Evolutionary conservation across 2,888 invertebrate genomes (phyloP).

Genomic region (Dilophus febrilis): DNA sequence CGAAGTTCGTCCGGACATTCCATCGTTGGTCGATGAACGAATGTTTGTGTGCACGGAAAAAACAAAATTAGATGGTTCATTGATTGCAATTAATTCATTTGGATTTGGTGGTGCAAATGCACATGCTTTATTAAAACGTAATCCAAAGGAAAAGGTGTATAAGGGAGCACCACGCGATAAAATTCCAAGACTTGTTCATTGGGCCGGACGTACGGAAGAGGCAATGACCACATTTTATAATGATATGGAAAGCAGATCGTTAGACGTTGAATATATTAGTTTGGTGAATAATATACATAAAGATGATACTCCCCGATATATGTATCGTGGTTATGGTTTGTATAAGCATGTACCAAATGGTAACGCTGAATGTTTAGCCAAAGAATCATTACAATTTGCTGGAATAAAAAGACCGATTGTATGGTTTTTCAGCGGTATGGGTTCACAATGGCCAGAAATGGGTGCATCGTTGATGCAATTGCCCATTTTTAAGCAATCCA

Average conservation of each 20-base stretch:
- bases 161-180: slow-evolving; percentile 38
- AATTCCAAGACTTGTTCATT: slow-evolving; percentile 47
- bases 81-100: slow-evolving; percentile 67
- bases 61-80: slow-evolving; percentile 47
- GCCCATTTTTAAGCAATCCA: slow-evolving; percentile 48
- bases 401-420: not conserved
- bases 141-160: slow-evolving; percentile 41
- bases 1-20: slow-evolving; percentile 37
- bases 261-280: slow-evolving; percentile 38
- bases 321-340: slow-evolving; percentile 51
- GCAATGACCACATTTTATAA: slow-evolving; percentile 43
- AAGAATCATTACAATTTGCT: not conserved
- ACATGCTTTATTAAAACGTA: slow-evolving; percentile 47
- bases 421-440: slow-evolving; percentile 66
- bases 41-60: slow-evolving; percentile 49
- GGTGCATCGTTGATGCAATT: slow-evolving; percentile 51
- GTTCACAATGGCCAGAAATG: slow-evolving; percentile 70
- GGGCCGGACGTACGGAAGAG: slow-evolving; percentile 58
- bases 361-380: not conserved
- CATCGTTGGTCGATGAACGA: slow-evolving; percentile 37
- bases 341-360: slow-evolving; percentile 15
- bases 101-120: slow-evolving; percentile 76
- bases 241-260: slow-evolving; percentile 36
- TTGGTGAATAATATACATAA: slow-evolving; percentile 36
- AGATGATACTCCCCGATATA: slow-evolving; percentile 37